Evolutionary conservation across 1,140 invertebrate species (phyloP), one percentile per base, ranked within the genome.

Genomic region (Lanistes nyassanus): DNA sequence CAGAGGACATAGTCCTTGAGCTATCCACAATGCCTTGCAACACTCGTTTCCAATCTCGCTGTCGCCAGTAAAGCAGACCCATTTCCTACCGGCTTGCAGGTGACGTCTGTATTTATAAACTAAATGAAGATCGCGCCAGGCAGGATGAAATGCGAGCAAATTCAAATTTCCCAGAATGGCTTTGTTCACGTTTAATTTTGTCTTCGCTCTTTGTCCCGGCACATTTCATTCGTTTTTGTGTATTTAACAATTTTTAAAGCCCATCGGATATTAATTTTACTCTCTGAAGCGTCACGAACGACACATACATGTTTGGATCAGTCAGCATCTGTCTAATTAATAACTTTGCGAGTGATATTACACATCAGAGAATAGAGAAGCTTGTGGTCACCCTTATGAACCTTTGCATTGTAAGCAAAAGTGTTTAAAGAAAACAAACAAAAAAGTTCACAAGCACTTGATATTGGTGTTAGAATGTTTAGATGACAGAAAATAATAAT

Each of bases 191-290:
- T 65, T 26, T 65, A 65, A 65, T 34, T 37, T 31, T 29, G 19
- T 37, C 2, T 60, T 39, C 64, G 16, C 64, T 39, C 36, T 31
- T 31, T 31, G 7, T 19, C 34, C 36, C 29, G 23, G 36, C 36
- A 23, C 34, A 11, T 21, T 36, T 37, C 34, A 36, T 3, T 26
- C 0, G 1, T 39, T 42, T 42, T 26, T 36, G 23, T 42, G 65
- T 23, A 39, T 66, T 42, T 66, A n/a, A n/a, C 65, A 66, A 39
- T 23, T 37, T 36, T 37, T 42, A 31, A 66, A 66, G n/a, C 42
- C 1, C 42, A 34, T 36, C 9, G 62, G 23, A 39, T 42, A 39
- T 37, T 66, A 66, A 37, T n/a, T 26, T 66, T 39, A n/a, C 65
- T 11, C 23, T 66, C 3, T 37, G 36, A 5, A 39, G 34, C n/a